Evolutionary conservation across 2,888 invertebrate species (phyloP), one percentile per base, ranked within the genome.

Genomic region (Proisotoma minuta): DNA sequence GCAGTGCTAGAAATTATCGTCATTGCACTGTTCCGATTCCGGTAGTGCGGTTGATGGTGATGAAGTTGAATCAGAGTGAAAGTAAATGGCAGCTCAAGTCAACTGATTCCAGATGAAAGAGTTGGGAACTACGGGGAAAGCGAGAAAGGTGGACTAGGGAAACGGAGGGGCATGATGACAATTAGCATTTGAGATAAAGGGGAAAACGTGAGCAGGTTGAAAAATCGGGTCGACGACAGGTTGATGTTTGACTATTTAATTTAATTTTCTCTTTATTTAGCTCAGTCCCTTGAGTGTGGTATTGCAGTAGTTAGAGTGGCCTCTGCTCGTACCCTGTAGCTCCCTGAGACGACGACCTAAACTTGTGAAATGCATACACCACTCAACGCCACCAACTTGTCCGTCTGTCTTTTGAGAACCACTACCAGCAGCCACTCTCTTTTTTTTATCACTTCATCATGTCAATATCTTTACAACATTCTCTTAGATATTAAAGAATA

Each of bases 21-120:
- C 73, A 73, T 73, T 68, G 73, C 73, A 70, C 72, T 70, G 65
- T 66, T 61, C 71, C 66, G 66, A 65, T 64, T 62, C 54, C 54
- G 54, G 54, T 39, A 18, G 29, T 27, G 28, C 26, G 26, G 39
- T 34, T 15, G 15, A 34, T 10, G 34, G 27, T 54, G 34, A 24
- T 22, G 15, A 22, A 39, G 29, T 34, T 22, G 27, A 54, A 20
- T 54, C 20, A 34, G 39, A 3, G 22, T 2, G 12, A 22, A 18
- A 22, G 8, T n/a, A 39, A 22, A 23, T 26, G 18, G 54, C 15
- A 34, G 27, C 20, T 26, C 29, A 54, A 53, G 39, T 54, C n/a
- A 20, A 20, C 15, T n/a, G 34, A 26, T 20, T n/a, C 34, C 18
- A 20, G 5, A 23, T n/a, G 1, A 23, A 5, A n/a, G 27, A 15